phyloP scores from a whole-genome alignment of 2,888 invertebrate species.

The Ditula angustiorana region DNA sequence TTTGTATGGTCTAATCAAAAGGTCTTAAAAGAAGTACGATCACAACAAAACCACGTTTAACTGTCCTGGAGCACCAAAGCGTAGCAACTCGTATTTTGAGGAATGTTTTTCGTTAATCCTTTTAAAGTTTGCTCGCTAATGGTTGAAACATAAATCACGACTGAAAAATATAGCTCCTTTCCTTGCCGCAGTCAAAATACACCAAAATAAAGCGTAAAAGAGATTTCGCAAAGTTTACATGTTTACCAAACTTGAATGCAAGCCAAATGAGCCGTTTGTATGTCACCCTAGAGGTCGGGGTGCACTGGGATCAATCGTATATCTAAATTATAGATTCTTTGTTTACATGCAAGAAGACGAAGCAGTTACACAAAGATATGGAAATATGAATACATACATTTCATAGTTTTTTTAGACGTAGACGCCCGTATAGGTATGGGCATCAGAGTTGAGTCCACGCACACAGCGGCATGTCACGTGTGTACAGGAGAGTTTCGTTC shows the following conservation, averaged over 20 bases:
- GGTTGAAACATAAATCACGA: slow-evolving; percentile 34
- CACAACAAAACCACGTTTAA: not conserved
- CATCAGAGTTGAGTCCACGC: too few relatives aligned
- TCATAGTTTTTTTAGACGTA: too few relatives aligned
- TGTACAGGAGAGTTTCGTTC: too few relatives aligned
- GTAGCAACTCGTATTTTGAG: too few relatives aligned
- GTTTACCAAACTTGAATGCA: slow-evolving; percentile 38
- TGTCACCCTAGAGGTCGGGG: slow-evolving; percentile 7
- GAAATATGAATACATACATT: too few relatives aligned
- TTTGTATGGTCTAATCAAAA: too few relatives aligned
- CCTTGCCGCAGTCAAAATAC: slow-evolving; percentile 30
- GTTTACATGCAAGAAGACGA: too few relatives aligned
- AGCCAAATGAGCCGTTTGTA: slow-evolving; percentile 32
- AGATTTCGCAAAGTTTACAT: slow-evolving; percentile 38
- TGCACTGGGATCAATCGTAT: not conserved
- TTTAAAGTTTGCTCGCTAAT: slow-evolving; percentile 32
- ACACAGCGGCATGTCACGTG: too few relatives aligned
- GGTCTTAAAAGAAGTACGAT: not conserved
- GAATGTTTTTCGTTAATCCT: slow-evolving; percentile 22
- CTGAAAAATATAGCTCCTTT: slow-evolving; percentile 30
- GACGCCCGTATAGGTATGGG: too few relatives aligned
- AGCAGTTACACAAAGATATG: too few relatives aligned
- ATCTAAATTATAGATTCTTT: too few relatives aligned
- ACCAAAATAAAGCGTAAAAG: slow-evolving; percentile 34
- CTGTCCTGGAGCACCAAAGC: too few relatives aligned